A percentile compares a stretch with the other conserved stretches of the same genome.
These are phyloP conservation scores for Clytia hemisphaerica DNA, from an alignment of 30 jellyfish, hydroid and myxozoan species.

Conservation along the genomic window DNA sequence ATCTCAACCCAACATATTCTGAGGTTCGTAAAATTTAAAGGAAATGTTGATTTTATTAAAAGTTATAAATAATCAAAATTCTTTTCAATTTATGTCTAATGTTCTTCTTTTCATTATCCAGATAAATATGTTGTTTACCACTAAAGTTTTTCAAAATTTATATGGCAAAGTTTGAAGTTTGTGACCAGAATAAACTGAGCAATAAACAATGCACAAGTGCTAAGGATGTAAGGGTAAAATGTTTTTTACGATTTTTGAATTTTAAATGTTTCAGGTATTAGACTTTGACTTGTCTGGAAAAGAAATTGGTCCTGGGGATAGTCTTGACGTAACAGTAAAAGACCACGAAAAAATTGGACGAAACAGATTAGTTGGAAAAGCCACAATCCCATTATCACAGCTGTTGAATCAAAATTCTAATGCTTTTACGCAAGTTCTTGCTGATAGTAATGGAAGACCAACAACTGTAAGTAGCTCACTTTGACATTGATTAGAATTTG, in stretches of 20 bases:
- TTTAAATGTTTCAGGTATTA: conserved; percentile 29
- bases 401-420: conserved; percentile 43
- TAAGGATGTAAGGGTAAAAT: not conserved
- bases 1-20: conserved; percentile 73
- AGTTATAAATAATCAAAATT: not conserved
- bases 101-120: too few species aligned
- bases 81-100: too few species aligned
- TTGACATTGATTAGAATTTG: too few species aligned
- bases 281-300: conserved; percentile 56
- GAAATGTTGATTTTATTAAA: not conserved
- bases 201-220: too few species aligned
- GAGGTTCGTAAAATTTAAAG: conserved; percentile 40
- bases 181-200: too few species aligned
- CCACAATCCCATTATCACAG: conserved; percentile 51
- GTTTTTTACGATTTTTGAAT: too few species aligned
- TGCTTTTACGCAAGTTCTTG: conserved; percentile 41
- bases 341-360: conserved; percentile 83
- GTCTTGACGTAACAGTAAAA: conserved; percentile 62
- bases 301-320: conserved; percentile 78
- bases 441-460: conserved; percentile 72
- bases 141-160: too few species aligned
- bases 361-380: conserved; percentile 86
- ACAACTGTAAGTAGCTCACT: conserved; percentile 84
- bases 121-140: too few species aligned
- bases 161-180: too few species aligned